phyloP scores from a whole-genome alignment of 2,888 invertebrate species.

The Acrocera orbiculus region DNA sequence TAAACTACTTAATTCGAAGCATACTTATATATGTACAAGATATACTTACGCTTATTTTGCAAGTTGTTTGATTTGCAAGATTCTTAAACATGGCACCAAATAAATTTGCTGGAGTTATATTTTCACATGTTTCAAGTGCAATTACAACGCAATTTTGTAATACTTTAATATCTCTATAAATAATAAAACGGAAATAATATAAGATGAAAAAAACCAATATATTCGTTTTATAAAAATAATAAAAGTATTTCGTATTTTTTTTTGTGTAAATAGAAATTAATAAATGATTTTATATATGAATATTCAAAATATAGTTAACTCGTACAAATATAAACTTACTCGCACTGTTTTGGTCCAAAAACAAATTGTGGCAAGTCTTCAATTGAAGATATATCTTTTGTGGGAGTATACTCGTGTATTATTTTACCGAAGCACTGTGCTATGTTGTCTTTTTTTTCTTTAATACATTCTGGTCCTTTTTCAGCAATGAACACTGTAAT shows the following conservation, averaged over 20 bases:
- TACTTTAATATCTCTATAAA: conserved; percentile 17
- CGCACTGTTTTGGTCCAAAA: conserved; percentile 36
- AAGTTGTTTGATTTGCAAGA: conserved; percentile 48
- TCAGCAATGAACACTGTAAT: conserved; percentile 60
- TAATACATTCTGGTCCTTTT: conserved; percentile 59
- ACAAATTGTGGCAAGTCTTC: conserved; percentile 39
- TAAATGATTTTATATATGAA: no score
- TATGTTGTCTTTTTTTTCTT: conserved; percentile 40
- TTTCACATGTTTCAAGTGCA: conserved; percentile 40
- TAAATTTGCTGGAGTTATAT: conserved; percentile 64
- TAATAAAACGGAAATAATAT: no score
- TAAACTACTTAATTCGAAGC: no score
- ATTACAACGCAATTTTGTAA: conserved; percentile 23
- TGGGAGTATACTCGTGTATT: conserved; percentile 34
- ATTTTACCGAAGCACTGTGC: conserved; percentile 47
- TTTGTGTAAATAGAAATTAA: no score
- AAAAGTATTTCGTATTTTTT: no score
- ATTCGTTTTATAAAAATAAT: no score
- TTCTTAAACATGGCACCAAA: conserved; percentile 57
- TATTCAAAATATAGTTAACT: no score
- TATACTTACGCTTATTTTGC: no score
- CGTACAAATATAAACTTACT: conserved; percentile 9
- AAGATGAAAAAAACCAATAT: no score
- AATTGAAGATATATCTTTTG: conserved; percentile 26
- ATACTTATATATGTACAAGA: no score